These are phyloP conservation scores for Psococerastis gibbosa DNA, from an alignment of 2,888 invertebrate genomes.

Conservation along the genomic window DNA sequence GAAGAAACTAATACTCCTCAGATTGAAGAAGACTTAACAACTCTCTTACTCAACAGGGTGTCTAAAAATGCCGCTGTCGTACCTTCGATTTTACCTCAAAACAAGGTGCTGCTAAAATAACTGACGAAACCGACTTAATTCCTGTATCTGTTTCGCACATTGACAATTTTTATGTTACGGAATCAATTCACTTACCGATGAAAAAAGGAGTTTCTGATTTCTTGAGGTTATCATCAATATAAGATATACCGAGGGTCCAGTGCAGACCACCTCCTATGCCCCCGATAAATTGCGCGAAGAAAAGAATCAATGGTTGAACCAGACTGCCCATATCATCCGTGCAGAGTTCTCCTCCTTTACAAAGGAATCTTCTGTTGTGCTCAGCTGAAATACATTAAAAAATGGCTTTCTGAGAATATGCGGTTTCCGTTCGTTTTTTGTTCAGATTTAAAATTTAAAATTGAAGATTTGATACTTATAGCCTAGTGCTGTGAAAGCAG, in stretches of 20 bases:
- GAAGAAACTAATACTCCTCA: too few relatives aligned
- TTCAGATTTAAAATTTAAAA: too few relatives aligned
- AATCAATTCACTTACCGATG: conserved; percentile 17
- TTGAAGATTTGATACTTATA: too few relatives aligned
- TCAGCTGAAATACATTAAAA: background rate
- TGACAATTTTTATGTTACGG: background rate
- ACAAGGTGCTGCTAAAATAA: background rate
- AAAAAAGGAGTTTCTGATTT: conserved; percentile 20
- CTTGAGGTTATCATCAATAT: conserved; percentile 25
- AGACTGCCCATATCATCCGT: background rate
- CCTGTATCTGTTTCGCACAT: background rate
- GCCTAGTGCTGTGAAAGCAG: too few relatives aligned
- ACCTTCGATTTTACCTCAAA: too few relatives aligned
- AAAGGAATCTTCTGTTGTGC: background rate
- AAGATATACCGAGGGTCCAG: conserved; percentile 26
- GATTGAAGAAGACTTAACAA: too few relatives aligned
- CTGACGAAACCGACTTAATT: background rate
- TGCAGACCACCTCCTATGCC: conserved; percentile 26
- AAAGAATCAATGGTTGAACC: conserved; percentile 17
- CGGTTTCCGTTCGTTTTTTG: too few relatives aligned
- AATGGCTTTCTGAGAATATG: background rate
- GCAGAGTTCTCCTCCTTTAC: background rate
- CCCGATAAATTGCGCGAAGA: conserved; percentile 25
- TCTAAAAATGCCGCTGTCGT: too few relatives aligned
- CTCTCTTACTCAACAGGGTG: too few relatives aligned